These are phyloP conservation scores for Cassiopea xamachana DNA, from an alignment of 30 jellyfish, hydroid and myxozoan species.

Conservation along the genomic window DNA sequence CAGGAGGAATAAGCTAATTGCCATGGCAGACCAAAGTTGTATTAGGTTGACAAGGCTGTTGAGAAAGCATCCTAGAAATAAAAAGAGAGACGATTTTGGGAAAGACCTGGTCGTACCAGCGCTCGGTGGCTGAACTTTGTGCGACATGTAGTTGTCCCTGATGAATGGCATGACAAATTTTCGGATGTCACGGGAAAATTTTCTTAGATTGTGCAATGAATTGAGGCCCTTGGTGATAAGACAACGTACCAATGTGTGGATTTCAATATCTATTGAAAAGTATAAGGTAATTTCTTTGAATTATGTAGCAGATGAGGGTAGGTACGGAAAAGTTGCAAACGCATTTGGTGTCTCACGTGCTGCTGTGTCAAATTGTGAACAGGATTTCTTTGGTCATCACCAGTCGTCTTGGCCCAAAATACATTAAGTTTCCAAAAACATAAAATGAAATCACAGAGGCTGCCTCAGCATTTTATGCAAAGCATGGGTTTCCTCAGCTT, in stretches of 20 bases:
- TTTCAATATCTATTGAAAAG: slow-evolving; percentile 43
- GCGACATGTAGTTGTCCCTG: slow-evolving; percentile 29
- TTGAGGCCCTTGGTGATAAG: slow-evolving; percentile 23
- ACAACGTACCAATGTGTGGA: slow-evolving; percentile 29
- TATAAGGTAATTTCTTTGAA: slow-evolving; percentile 52
- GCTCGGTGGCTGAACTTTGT: slow-evolving; percentile 57
- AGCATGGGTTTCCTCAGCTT: slow-evolving; percentile 58
- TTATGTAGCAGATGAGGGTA: slow-evolving; percentile 69
- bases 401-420: slow-evolving; percentile 22
- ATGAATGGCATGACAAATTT: slow-evolving; percentile 53
- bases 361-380: slow-evolving; percentile 62
- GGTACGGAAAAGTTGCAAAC: slow-evolving; percentile 60
- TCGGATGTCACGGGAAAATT: slow-evolving; percentile 46
- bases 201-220: slow-evolving; percentile 27
- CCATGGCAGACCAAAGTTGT: neutral
- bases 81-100: slow-evolving; percentile 23
- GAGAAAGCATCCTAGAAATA: slow-evolving; percentile 12
- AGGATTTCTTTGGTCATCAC: slow-evolving; percentile 24
- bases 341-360: slow-evolving; percentile 67
- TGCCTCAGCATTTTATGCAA: slow-evolving; percentile 7
- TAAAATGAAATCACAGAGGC: neutral
- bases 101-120: slow-evolving; percentile 35
- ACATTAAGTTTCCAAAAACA: slow-evolving; percentile 21
- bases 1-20: neutral
- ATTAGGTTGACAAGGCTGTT: neutral